These are phyloP conservation scores for Mythimna ferrago DNA, from an alignment of 2,888 invertebrate genomes.

Conservation along the genomic window DNA sequence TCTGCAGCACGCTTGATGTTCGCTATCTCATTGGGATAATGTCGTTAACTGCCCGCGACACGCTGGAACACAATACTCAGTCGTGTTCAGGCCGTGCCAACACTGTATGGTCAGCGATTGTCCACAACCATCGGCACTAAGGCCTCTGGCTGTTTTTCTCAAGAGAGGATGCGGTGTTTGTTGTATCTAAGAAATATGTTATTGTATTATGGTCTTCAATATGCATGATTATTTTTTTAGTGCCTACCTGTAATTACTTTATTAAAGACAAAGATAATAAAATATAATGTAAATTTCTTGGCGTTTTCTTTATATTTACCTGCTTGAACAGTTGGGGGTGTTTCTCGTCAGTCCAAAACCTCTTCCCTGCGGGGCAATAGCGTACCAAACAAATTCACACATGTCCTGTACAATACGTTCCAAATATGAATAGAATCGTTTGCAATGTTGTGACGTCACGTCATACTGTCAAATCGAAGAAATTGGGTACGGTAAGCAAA, in stretches of 20 bases:
- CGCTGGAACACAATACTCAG: slow-evolving; percentile 68
- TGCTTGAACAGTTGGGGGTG: background rate
- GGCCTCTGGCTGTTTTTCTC: slow-evolving; percentile 66
- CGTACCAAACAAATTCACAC: no score
- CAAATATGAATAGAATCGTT: no score
- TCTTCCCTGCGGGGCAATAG: background rate
- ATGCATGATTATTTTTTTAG: slow-evolving; percentile 91
- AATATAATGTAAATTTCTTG: slow-evolving; percentile 86
- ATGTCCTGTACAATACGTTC: no score
- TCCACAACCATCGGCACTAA: slow-evolving; percentile 56
- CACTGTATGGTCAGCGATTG: slow-evolving; percentile 50
- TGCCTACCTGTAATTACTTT: slow-evolving; percentile 91
- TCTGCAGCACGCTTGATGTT: slow-evolving; percentile 59
- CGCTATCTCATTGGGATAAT: slow-evolving; percentile 61
- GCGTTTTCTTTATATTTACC: slow-evolving; percentile 65
- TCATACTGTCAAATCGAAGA: no score
- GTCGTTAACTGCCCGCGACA: slow-evolving; percentile 58
- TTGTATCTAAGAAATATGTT: slow-evolving; percentile 88
- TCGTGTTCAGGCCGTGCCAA: slow-evolving; percentile 67
- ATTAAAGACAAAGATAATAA: slow-evolving; percentile 91
- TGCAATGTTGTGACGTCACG: no score
- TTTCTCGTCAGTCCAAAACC: background rate
- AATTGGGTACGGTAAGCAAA: no score
- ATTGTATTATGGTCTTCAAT: slow-evolving; percentile 89
- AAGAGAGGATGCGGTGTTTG: slow-evolving; percentile 78